These are phyloP conservation scores for Tangara arthus DNA, from an alignment of 2,797 vertebrate genomes.

Conservation along the genomic window DNA sequence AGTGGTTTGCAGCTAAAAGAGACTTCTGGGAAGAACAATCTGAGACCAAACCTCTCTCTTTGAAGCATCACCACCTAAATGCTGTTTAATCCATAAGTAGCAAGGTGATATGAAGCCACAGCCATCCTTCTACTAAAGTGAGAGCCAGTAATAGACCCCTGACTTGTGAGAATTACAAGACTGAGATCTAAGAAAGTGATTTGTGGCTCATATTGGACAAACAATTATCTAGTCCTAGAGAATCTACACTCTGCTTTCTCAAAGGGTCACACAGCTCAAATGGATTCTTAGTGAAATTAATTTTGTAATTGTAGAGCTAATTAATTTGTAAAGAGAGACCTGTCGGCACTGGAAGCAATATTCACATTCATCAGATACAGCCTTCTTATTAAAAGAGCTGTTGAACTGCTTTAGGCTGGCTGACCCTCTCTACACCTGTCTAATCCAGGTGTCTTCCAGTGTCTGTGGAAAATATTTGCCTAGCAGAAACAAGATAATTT, in stretches of 20 bases:
- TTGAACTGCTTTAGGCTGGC: neutral
- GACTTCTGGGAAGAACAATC: neutral
- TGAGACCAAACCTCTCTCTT: neutral
- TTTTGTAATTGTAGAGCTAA: conserved; percentile 8
- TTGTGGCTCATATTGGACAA: neutral
- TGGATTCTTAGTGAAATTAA: neutral
- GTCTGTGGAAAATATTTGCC: neutral
- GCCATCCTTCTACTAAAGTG: neutral
- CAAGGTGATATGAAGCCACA: neutral
- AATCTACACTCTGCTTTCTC: neutral
- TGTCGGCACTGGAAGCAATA: neutral
- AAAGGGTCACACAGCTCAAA: neutral
- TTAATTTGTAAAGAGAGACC: neutral
- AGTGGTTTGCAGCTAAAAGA: neutral
- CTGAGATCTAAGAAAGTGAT: neutral
- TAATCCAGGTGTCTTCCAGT: neutral
- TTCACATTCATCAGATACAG: neutral
- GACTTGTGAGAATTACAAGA: neutral
- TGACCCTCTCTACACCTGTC: neutral
- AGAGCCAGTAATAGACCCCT: neutral
- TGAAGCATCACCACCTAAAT: neutral
- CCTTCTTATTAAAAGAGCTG: neutral
- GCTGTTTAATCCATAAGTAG: neutral
- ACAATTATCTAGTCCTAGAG: neutral
- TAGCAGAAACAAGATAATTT: neutral